Evolutionary conservation across 2,113 vertebrate genomes (phyloP), one percentile per base, ranked within the genome.

Genomic region (Pygoscelis adeliae): DNA sequence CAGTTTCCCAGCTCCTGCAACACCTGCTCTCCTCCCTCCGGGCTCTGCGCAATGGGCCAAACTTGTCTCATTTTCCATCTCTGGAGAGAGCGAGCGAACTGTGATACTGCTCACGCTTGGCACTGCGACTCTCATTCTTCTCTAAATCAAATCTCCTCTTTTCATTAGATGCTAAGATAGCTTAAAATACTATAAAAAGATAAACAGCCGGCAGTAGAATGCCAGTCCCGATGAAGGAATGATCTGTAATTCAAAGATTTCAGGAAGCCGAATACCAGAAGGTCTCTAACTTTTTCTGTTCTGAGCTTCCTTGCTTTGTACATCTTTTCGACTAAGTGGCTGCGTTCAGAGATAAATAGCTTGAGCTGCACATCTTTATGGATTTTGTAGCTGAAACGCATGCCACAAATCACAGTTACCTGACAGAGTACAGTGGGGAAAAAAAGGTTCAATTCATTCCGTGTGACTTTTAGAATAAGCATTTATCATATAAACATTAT

Each of bases 381-480:
- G 62, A 89, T 82, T 76, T 44, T 97, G 63, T 44, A 95, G 74
- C 76, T 83, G 66, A 81, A 97, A 95, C 63, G 87, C 96, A 93
- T 76, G 47, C 70, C 78, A 89, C 30, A 87, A 89, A 65, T 71
- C 93, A 85, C 27, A 91, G 87, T n/a, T 53, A 89, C 73, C 61
- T 62, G 63, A 82, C 59, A 88, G 69, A 63, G 78, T 3, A 3
- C 25, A 18, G 7, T 40, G 34, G 32, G 58, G 63, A 1, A 34
- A 77, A 83, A 84, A 88, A 26, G 56, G 44, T 50, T 79, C 62
- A 44, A 25, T 44, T 46, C 38, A 83, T 80, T 79, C 47, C 3
- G 1, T 15, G 22, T 58, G 84, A 70, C 72, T 95, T 88, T 23
- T 40, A 66, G n/a, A 92, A 90, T 47, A 66, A 96, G 30, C 58